These are phyloP conservation scores for Emydocephalus ijimae DNA, from an alignment of 2,113 vertebrate species.

Conservation along the genomic window DNA sequence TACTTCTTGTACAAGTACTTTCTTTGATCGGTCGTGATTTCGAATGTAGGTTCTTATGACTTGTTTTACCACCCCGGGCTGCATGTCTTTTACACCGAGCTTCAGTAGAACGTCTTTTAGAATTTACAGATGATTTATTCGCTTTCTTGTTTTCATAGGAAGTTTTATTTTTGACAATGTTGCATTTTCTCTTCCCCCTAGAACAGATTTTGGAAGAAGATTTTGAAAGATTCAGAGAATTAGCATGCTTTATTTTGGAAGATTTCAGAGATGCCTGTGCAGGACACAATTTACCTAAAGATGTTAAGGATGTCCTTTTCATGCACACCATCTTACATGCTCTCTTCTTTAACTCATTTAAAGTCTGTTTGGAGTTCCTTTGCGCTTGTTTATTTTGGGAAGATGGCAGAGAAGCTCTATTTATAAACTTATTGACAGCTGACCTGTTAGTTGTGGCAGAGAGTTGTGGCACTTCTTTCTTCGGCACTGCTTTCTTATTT, in stretches of 20 bases:
- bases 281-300: conserved; percentile 34
- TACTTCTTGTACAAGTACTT: conserved; percentile 54
- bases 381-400: conserved; percentile 37
- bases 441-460: conserved; percentile 65
- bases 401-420: conserved; percentile 24
- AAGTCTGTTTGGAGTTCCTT: conserved; percentile 36
- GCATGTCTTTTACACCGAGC: conserved; percentile 36
- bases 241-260: conserved; percentile 35
- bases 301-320: conserved; percentile 32
- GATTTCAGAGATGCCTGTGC: conserved; percentile 37
- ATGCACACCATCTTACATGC: conserved; percentile 35
- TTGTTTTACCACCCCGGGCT: conserved; percentile 12
- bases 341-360: conserved; percentile 54
- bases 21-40: conserved; percentile 56
- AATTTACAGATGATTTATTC: conserved; percentile 29
- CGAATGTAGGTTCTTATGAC: conserved; percentile 15
- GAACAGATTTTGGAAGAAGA: conserved; percentile 25
- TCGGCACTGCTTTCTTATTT: conserved; percentile 63
- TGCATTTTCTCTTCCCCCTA: conserved; percentile 39
- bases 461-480: conserved; percentile 66
- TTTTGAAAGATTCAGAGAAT: conserved; percentile 44
- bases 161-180: conserved; percentile 30
- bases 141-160: conserved; percentile 49
- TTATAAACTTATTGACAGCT: conserved; percentile 53
- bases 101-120: conserved; percentile 28